Base-by-base conservation (phyloP, 2,888 invertebrate species). In the Lepeophtheirus nordmannii region DNA sequence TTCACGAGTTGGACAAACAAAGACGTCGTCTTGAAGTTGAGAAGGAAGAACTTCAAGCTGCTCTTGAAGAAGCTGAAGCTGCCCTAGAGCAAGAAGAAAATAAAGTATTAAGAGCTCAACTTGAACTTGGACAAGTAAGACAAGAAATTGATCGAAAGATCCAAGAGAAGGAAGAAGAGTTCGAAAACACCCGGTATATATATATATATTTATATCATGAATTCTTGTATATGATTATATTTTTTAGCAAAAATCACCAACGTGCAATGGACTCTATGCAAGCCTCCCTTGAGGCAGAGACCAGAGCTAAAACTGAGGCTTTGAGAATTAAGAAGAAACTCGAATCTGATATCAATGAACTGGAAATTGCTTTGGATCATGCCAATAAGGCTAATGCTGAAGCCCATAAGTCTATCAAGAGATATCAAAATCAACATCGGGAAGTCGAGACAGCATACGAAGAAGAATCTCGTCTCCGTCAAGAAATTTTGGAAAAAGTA, bases 321-420 rank as follows among this genome's bases (percentile, higher is more conserved):
- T 75, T 81, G 69, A 75, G 80, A 69, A 78, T 81, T 75, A 82
- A 82, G 76, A 82, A 82, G 79, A 82, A 82, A 73, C 74, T 82
- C 67, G 82, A 82, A 72, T 75, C 77, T 67, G 82, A 82, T 74
- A 81, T 82, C 74, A 82, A 82, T 74, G 81, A 82, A 73, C 75
- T 82, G 61, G 82, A 82, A 72, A 80, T 82, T 69, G 80, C 79
- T 66, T 73, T 82, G 67, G 82, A 82, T 72, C 79, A 78, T 71
- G 77, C 81, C 69, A 81, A 81, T 76, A 77, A 80, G 70, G 70
- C 72, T 67, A 77, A 77, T 68, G 78, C 78, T 60, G 80, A 80
- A 69, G 75, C 78, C 39, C 79, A 82, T 72, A 81, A 80, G 77
- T 80, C 76, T 72, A 76, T 79, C 72, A 80, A 80, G 74, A 78